phyloP scores from a whole-genome alignment of 2,888 invertebrate genomes.

The Penaeus monodon region DNA sequence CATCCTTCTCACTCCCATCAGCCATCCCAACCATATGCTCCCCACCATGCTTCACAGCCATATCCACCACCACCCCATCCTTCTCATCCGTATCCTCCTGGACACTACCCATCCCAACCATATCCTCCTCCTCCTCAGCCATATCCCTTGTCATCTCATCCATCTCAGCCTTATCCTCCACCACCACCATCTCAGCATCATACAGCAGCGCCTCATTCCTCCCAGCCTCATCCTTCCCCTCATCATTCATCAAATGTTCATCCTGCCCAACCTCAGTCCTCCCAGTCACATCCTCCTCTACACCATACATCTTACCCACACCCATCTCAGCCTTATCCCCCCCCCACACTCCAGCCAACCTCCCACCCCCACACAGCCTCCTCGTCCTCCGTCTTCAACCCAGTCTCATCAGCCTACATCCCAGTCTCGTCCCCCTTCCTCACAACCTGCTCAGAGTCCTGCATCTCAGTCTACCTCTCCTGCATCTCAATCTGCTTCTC shows the following conservation, averaged over 20 bases:
- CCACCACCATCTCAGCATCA: neutral
- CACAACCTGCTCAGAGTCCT: neutral
- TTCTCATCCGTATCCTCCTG: conserved; percentile 10
- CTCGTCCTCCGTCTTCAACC: neutral
- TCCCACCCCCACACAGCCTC: conserved; percentile 7
- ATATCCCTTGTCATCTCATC: neutral
- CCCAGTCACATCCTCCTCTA: conserved; percentile 1
- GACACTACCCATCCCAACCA: conserved; percentile 5
- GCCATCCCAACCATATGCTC: neutral
- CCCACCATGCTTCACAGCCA: neutral
- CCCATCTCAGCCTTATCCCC: neutral
- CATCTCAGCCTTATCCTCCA: conserved; percentile 10
- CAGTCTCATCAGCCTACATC: neutral
- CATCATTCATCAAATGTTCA: neutral
- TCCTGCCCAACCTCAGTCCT: neutral
- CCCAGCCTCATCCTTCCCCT: conserved; percentile 12
- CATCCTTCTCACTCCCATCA: neutral
- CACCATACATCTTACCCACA: neutral
- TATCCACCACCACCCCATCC: neutral
- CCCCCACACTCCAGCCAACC: neutral
- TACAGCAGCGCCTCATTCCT: neutral
- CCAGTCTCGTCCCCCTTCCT: neutral
- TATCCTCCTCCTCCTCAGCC: neutral
- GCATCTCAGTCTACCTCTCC: neutral
- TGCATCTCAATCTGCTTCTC: neutral